Conservation (phyloP, 2,113 vertebrate genomes). For the Pedionomus torquatus region DNA sequence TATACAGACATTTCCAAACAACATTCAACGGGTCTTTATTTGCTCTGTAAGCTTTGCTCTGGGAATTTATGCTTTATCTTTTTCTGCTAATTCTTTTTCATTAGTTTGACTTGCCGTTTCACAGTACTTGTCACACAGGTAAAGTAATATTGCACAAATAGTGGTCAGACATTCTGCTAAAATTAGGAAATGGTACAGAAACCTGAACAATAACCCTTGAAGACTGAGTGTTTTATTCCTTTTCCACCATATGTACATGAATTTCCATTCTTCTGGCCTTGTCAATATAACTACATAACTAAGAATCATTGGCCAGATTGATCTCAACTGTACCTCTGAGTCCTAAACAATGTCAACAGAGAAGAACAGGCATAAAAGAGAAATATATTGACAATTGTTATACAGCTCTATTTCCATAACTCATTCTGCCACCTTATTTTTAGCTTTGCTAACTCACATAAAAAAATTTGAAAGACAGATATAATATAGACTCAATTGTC, state of each 20-base stretch:
- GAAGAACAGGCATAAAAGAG: neutral
- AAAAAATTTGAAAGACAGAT: neutral
- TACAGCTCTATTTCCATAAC: neutral
- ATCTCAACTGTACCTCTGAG: neutral
- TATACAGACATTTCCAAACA: neutral
- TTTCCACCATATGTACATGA: neutral
- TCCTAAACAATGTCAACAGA: neutral
- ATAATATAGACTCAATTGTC: neutral
- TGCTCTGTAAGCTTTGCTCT: neutral
- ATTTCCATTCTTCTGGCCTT: neutral
- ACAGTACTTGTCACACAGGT: neutral
- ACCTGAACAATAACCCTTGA: neutral
- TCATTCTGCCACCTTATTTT: neutral
- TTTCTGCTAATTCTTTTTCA: neutral
- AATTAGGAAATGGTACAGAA: neutral
- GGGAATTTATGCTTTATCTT: neutral
- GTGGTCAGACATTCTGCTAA: neutral
- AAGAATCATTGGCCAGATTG: neutral
- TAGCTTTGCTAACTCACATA: neutral
- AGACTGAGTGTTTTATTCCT: neutral
- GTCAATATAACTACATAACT: neutral
- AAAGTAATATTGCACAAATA: neutral
- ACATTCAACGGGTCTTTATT: neutral
- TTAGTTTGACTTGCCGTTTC: slow-evolving; percentile 20
- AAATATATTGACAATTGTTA: neutral